A percentile compares a stretch with the other conserved stretches of the same genome.
Evolutionary conservation across 2,113 vertebrate species (phyloP).

Genomic region (Centropristis striata): DNA sequence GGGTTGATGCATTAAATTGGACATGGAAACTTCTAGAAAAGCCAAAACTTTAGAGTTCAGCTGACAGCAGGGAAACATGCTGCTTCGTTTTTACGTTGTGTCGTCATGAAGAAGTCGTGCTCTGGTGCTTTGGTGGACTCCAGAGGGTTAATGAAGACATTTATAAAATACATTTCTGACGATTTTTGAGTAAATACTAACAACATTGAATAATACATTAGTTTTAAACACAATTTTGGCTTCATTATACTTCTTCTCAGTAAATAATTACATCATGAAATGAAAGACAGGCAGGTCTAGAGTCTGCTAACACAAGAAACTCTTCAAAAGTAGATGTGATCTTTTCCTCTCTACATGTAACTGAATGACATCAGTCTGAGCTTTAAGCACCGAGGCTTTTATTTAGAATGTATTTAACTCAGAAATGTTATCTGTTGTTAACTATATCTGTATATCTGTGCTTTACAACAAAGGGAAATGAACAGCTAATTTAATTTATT

Average conservation of each 20-base stretch:
- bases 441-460: neutral
- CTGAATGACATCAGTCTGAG: neutral
- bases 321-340: neutral
- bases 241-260: neutral
- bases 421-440: neutral
- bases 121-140: too few relatives aligned
- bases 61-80: too few relatives aligned
- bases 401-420: neutral
- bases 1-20: too few relatives aligned
- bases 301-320: neutral
- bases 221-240: too few relatives aligned
- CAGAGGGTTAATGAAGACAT: too few relatives aligned
- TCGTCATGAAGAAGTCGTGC: too few relatives aligned
- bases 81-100: too few relatives aligned
- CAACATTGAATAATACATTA: too few relatives aligned
- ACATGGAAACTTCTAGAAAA: too few relatives aligned
- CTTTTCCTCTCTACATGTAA: neutral
- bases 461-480: neutral
- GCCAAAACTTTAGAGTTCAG: too few relatives aligned
- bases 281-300: neutral
- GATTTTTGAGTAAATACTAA: neutral
- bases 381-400: neutral
- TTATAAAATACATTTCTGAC: neutral
- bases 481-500: too few relatives aligned
- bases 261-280: neutral